Evolutionary conservation across 2,797 vertebrate species (phyloP), one percentile per base, ranked within the genome.

Genomic region (Sparus aurata): DNA sequence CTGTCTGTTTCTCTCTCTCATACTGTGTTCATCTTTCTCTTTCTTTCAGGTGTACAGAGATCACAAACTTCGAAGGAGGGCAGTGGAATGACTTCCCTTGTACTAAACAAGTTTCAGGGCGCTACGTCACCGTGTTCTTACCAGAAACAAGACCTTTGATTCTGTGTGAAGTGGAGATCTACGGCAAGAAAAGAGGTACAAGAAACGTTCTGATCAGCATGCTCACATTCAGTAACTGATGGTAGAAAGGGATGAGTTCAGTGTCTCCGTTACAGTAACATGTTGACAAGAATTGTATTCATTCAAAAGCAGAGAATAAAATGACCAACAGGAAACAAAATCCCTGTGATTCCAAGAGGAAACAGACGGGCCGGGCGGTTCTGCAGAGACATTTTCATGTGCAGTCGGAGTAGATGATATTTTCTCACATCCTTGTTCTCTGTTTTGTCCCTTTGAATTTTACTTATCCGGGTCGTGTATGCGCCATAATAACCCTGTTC

Each of bases 81-180:
- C 5, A 0, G 0, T 63, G 50, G 15, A 47, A 57, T 17, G 0
- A 0, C 5, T 54, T 47, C 18, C 0, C 0, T 0, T 69, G 18
- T 63, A 0, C 4, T 2, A 0, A 0, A 1, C 0, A 1, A 2
- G 11, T 69, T 4, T 30, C 2, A 4, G 82, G 82, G 3, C 79
- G 74, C 20, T 86, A 80, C n/a, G 17, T 86, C 65, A 54, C 20
- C 7, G 25, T 83, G 18, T 16, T 0, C 22, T 6, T 0, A 4
- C 15, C 2, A 0, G 0, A 12, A 12, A 0, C 1, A 0, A 0
- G 34, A 6, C 30, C 27, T 45, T 12, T 76, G 13, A 0, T 27
- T 62, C 30, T 80, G 13, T 84, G 9, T 73, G 53, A 84, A 1
- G 53, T 84, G 25, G 7, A 16, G 9, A 70, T 86, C 55, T 49